These are phyloP conservation scores for Dichetophora obliterata DNA, from an alignment of 2,888 invertebrate species.

Conservation along the genomic window DNA sequence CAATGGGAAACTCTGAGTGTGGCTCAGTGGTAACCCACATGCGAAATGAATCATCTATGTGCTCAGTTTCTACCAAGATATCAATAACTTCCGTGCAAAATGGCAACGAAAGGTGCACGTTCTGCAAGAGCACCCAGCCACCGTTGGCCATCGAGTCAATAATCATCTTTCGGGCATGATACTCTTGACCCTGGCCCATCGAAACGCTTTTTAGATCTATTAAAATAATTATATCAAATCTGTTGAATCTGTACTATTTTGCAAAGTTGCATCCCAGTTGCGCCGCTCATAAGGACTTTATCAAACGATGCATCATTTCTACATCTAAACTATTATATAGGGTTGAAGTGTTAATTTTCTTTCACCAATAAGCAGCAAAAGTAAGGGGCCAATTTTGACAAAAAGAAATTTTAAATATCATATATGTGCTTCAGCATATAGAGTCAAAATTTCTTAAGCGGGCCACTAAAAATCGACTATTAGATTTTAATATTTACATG, in stretches of 20 bases:
- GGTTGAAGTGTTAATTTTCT: no score
- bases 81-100: slow-evolving; percentile 95
- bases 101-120: slow-evolving; percentile 94
- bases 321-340: no score
- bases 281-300: no score
- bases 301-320: no score
- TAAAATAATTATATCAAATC: neutral
- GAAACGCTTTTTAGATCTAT: slow-evolving; percentile 87
- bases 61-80: slow-evolving; percentile 86
- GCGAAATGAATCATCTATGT: slow-evolving; percentile 85
- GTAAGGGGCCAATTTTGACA: no score
- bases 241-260: neutral
- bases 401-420: no score
- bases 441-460: no score
- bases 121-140: slow-evolving; percentile 95
- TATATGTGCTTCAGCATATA: no score
- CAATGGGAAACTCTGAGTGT: slow-evolving; percentile 94
- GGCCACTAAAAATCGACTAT: no score
- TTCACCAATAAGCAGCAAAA: no score
- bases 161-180: slow-evolving; percentile 86
- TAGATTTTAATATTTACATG: no score
- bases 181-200: slow-evolving; percentile 97
- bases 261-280: no score
- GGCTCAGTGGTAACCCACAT: slow-evolving; percentile 97
- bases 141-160: slow-evolving; percentile 84